These are phyloP conservation scores for Nymphalis io DNA, from an alignment of 1,140 invertebrate genomes.

Conservation along the genomic window DNA sequence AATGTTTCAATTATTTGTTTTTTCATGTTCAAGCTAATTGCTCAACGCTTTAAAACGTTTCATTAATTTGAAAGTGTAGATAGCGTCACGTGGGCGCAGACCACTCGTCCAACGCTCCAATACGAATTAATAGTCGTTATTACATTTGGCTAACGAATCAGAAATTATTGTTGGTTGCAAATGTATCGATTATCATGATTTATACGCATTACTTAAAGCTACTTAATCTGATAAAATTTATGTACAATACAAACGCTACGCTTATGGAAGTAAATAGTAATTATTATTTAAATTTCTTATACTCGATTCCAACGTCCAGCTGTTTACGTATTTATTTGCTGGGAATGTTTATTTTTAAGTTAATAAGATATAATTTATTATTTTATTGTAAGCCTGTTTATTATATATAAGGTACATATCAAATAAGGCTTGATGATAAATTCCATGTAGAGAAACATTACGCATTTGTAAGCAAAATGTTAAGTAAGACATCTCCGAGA, in stretches of 20 bases:
- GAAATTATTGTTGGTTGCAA: slow-evolving; percentile 42
- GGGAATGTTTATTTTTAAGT: too few species aligned
- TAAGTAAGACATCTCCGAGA: slow-evolving; percentile 8
- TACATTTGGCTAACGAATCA: slow-evolving; percentile 56
- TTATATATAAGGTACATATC: too few species aligned
- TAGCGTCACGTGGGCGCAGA: slow-evolving; percentile 20
- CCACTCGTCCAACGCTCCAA: slow-evolving; percentile 23
- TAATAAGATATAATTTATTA: too few species aligned
- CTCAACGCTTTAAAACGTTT: slow-evolving; percentile 1
- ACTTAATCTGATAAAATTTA: slow-evolving; percentile 29
- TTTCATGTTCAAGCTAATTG: background rate
- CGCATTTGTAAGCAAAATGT: slow-evolving; percentile 1
- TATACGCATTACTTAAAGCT: slow-evolving; percentile 33
- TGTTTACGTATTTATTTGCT: too few species aligned
- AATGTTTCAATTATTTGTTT: background rate
- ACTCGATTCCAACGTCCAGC: background rate
- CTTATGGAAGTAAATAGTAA: background rate
- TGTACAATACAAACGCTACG: background rate
- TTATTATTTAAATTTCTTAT: slow-evolving; percentile 1
- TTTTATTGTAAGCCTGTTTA: too few species aligned
- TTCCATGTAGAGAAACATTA: background rate
- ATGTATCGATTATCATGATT: slow-evolving; percentile 37
- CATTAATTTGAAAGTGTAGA: slow-evolving; percentile 15
- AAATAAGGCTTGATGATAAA: too few species aligned
- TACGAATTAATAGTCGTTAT: slow-evolving; percentile 58